Conservation (phyloP, 2,797 vertebrate species). For the Eurystomus glaucurus region DNA sequence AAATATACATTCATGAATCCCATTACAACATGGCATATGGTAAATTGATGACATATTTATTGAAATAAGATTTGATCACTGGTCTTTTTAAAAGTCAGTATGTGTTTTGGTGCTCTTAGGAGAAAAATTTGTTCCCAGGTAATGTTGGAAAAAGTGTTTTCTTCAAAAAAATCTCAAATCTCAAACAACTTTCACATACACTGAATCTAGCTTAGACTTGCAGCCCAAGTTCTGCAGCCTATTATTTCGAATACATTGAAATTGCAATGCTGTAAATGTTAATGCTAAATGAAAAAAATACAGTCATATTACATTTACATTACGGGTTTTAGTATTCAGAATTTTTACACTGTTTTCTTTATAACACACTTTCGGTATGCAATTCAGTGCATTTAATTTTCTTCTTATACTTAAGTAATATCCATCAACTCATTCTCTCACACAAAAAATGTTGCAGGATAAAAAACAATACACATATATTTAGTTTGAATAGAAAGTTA, state of each 20-base stretch:
- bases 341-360: background rate
- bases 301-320: background rate
- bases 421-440: background rate
- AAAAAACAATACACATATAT: background rate
- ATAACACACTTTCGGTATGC: background rate
- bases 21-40: background rate
- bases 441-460: background rate
- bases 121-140: background rate
- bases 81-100: background rate
- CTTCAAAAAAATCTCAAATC: background rate
- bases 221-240: background rate
- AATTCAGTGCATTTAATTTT: background rate
- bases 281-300: background rate
- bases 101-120: background rate
- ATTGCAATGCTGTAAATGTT: background rate
- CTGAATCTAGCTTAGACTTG: background rate
- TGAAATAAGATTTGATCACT: background rate
- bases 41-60: background rate
- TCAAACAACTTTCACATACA: background rate
- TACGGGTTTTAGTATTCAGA: background rate
- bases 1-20: background rate
- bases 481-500: background rate
- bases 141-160: background rate
- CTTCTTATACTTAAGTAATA: background rate
- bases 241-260: background rate